Conservation (phyloP, 2,888 invertebrate species). For the Pocota personata region DNA sequence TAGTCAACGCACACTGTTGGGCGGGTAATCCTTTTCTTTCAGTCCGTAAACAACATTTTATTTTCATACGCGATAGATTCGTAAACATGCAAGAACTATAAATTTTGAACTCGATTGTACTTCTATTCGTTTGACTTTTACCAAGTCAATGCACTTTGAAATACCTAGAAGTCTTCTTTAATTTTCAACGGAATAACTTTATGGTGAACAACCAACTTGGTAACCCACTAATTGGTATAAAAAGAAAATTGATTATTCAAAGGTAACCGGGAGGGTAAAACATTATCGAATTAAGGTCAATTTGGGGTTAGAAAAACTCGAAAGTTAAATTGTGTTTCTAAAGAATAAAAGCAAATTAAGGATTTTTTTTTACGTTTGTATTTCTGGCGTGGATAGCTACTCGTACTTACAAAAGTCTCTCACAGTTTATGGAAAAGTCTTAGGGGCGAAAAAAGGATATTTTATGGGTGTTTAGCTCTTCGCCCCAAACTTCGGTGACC, state of each 20-base stretch:
- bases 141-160: neutral
- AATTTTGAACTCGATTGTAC: neutral
- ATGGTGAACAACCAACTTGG: neutral
- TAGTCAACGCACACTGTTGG: neutral
- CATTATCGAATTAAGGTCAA: slow-evolving; percentile 11
- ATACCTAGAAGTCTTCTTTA: neutral
- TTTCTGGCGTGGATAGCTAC: neutral
- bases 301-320: neutral
- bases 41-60: neutral
- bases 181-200: neutral
- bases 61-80: neutral
- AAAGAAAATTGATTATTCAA: neutral
- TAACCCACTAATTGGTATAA: slow-evolving; percentile 7
- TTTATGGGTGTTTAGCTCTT: neutral
- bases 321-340: neutral
- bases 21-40: neutral
- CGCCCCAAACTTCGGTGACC: neutral
- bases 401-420: neutral
- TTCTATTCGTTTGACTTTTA: neutral
- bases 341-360: neutral
- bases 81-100: neutral
- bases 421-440: neutral
- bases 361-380: neutral
- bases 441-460: neutral
- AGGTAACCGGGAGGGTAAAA: neutral